A percentile compares a stretch with the other conserved stretches of the same genome.
These are phyloP conservation scores for Eupithecia subfuscata DNA, from an alignment of 2,888 invertebrate genomes.

Conservation along the genomic window DNA sequence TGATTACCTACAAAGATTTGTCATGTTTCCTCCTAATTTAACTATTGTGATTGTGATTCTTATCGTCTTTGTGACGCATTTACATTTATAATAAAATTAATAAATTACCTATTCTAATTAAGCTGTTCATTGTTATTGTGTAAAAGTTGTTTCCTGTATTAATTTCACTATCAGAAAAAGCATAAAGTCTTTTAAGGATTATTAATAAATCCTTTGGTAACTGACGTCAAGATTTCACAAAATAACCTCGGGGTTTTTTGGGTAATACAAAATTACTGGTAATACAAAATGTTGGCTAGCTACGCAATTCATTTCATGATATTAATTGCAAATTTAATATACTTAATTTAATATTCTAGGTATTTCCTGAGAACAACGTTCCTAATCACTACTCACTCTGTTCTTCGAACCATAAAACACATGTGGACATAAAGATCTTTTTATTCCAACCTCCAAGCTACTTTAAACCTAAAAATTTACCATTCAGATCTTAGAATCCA, in stretches of 20 bases:
- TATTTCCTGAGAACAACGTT: slow-evolving; percentile 43
- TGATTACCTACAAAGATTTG: background rate
- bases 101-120: too few species aligned
- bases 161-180: too few species aligned
- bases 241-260: too few species aligned
- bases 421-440: slow-evolving; percentile 65
- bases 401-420: slow-evolving; percentile 58
- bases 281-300: too few species aligned
- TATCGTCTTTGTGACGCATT: background rate
- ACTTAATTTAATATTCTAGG: background rate
- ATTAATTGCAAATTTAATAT: background rate
- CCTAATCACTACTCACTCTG: slow-evolving; percentile 58
- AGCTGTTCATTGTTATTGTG: too few species aligned
- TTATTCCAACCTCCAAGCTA: slow-evolving; percentile 42
- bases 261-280: too few species aligned
- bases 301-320: background rate
- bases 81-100: too few species aligned
- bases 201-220: too few species aligned
- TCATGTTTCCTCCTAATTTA: background rate
- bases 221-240: too few species aligned
- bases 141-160: too few species aligned
- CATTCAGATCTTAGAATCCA: slow-evolving; percentile 2
- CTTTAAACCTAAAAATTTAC: background rate
- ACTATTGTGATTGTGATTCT: background rate
- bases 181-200: too few species aligned